Conservation (phyloP, 2,888 invertebrate genomes). For the Alsophila aescularia region DNA sequence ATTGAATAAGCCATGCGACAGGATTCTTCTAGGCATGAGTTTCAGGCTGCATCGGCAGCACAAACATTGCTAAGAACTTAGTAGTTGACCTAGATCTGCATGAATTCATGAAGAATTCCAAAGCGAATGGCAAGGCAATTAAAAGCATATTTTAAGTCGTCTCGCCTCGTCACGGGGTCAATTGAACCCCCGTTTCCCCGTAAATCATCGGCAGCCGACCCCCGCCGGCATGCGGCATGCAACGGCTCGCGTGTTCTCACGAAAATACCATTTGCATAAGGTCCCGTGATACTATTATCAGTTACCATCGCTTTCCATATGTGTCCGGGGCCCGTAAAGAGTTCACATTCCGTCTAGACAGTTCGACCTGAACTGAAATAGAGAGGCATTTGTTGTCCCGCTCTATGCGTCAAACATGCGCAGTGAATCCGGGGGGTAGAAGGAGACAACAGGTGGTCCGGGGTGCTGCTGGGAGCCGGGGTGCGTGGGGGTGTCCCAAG, state of each 20-base stretch:
- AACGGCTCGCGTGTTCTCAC: constrained; percentile 44
- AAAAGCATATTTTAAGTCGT: constrained; percentile 12
- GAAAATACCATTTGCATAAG: constrained; percentile 58
- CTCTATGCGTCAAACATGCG: constrained; percentile 77
- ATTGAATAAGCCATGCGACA: not conserved
- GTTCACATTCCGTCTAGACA: constrained; percentile 82
- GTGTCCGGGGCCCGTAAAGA: constrained; percentile 68
- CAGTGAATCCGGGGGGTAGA: constrained; percentile 53
- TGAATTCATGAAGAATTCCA: not conserved
- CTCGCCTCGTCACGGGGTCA: constrained; percentile 4
- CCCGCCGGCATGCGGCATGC: constrained; percentile 30
- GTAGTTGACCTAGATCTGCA: constrained; percentile 13
- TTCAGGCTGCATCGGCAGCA: not conserved
- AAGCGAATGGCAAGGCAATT: constrained; percentile 4
- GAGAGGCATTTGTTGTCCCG: constrained; percentile 60
- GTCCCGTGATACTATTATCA: constrained; percentile 48
- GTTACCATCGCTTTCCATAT: constrained; percentile 46
- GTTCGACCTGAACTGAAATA: constrained; percentile 76
- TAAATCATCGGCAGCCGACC: not conserved
- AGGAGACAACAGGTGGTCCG: constrained; percentile 74
- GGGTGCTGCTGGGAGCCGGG: constrained; percentile 41
- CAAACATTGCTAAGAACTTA: too few relatives aligned
- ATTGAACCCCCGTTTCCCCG: constrained; percentile 3
- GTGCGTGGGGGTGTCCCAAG: constrained; percentile 54
- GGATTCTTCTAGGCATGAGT: not conserved